Evolutionary conservation across 2,797 vertebrate genomes (phyloP).

Genomic region (Crenichthys baileyi): DNA sequence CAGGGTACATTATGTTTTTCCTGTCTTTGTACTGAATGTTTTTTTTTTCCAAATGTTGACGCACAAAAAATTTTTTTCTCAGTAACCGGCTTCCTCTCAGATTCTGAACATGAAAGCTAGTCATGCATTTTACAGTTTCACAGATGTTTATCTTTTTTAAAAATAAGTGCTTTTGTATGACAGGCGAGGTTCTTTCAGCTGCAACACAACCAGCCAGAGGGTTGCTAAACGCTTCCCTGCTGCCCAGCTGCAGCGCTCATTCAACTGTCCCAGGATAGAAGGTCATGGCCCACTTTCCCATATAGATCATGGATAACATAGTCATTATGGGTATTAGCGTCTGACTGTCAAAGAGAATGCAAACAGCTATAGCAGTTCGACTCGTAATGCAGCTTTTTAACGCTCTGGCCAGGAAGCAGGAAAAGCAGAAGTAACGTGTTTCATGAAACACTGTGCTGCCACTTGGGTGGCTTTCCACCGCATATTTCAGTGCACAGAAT

Average conservation of each 20-base stretch:
- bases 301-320: conserved; percentile 4
- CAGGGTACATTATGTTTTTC: background rate
- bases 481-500: background rate
- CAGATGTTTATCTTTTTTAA: background rate
- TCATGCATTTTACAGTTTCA: background rate
- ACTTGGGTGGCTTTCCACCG: background rate
- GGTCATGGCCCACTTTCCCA: conserved; percentile 46
- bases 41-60: background rate
- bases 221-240: background rate
- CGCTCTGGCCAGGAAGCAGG: background rate
- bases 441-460: too few species aligned
- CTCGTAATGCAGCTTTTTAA: conserved; percentile 8
- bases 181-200: conserved; percentile 3
- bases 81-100: background rate
- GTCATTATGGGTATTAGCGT: conserved; percentile 4
- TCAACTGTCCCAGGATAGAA: conserved; percentile 26
- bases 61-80: background rate
- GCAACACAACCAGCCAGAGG: background rate
- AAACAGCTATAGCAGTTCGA: conserved; percentile 42
- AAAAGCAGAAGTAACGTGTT: background rate
- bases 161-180: conserved; percentile 9
- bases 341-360: conserved; percentile 10
- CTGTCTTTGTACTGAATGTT: background rate
- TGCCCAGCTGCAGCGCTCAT: conserved; percentile 32
- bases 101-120: background rate